Percentiles rank a stretch among this genome's conserved stretches.
phyloP scores from a whole-genome alignment of 1,140 invertebrate species.

The Drosophila bipectinata region DNA sequence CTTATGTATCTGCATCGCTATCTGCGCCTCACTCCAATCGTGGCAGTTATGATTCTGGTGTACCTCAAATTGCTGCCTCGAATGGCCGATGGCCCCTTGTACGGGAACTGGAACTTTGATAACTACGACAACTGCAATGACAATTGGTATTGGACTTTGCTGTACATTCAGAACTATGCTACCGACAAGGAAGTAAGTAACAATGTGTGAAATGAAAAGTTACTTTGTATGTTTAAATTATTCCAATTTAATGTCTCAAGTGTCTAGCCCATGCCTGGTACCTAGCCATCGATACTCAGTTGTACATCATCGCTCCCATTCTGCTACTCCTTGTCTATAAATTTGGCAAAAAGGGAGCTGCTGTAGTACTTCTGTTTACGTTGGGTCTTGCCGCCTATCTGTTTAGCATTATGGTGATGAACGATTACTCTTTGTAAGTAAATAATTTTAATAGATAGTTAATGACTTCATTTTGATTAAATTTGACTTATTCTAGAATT shows the following conservation, averaged over 20 bases:
- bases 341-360: conserved; percentile 83
- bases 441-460: neutral
- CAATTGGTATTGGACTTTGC: conserved; percentile 59
- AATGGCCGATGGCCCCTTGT: conserved; percentile 57
- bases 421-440: conserved; percentile 46
- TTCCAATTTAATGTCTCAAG: conserved; percentile 82
- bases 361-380: conserved; percentile 28
- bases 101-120: conserved; percentile 65
- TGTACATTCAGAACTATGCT: conserved; percentile 67
- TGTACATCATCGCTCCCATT: conserved; percentile 90
- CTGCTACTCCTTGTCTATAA: conserved; percentile 88
- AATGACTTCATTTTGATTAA: neutral
- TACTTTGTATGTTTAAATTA: neutral
- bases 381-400: conserved; percentile 41
- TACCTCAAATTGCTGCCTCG: conserved; percentile 51
- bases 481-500: neutral
- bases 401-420: conserved; percentile 57
- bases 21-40: conserved; percentile 62
- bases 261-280: conserved; percentile 96
- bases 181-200: conserved; percentile 32
- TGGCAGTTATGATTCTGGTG: conserved; percentile 46
- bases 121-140: conserved; percentile 32
- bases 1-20: conserved; percentile 74
- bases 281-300: conserved; percentile 92
- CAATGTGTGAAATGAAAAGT: neutral